Base-by-base conservation (phyloP, 2,797 vertebrate species). In the Ctenosaura bakeri region DNA sequence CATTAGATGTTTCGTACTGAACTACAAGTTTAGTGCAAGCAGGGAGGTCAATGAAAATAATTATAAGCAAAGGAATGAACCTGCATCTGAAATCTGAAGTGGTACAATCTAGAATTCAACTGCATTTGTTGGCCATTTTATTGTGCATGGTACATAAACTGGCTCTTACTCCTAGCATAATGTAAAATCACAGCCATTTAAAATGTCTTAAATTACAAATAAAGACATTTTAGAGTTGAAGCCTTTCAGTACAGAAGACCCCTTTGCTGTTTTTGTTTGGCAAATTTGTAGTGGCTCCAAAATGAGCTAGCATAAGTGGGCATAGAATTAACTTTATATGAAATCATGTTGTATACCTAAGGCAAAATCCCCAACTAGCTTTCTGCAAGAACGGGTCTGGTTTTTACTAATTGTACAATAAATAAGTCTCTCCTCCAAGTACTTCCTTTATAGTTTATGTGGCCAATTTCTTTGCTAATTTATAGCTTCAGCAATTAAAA, bases 391-490 rank as follows among this genome's bases (percentile, higher is more conserved):
- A 59, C 62, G 85, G 77, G 3, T 79, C 71, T 74, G 29, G 77
- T 81, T 50, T 88, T 92, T 94, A 88, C 89, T 94, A 93, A 91
- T 94, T 90, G 86, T 54, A 42, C 35, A 80, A 32, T 50, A 46
- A 93, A 38, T 88, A 79, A 29, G 80, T 88, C 85, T 87, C 1
- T 81, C 42, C 74, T 94, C 64, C 85, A 89, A 94, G 42, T 87
- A 80, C n/a, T 90, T 92, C 64, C 50, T 91, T 91, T 91, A 92
- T 91, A 81, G 84, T 87, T 93, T 92, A 91, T 89, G 66, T 79
- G 89, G 89, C 80, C 69, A 83, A 86, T 94, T 94, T 94, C 74
- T 90, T 91, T 93, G 86, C 62, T 93, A 85, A 90, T 91, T 16
- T 13, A 87, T 88, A 88, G 80, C 32, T 78, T 32, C 46, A 74